These are phyloP conservation scores for Branchellion lobata DNA, from an alignment of 2,888 invertebrate species.

Conservation along the genomic window DNA sequence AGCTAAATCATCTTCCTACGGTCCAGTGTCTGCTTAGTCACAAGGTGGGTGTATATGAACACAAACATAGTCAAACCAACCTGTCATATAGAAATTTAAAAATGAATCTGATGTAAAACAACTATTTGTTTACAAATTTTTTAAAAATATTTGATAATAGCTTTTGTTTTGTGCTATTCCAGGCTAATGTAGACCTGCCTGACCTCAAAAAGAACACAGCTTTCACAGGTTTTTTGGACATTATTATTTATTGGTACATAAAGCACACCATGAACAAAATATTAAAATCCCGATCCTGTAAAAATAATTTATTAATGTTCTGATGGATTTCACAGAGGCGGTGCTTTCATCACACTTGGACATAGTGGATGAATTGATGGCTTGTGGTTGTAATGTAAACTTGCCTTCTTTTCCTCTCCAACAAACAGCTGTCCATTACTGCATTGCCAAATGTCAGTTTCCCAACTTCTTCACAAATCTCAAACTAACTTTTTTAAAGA, in stretches of 20 bases:
- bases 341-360: constrained; percentile 54
- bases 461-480: not conserved
- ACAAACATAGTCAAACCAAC: too few species aligned
- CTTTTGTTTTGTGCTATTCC: too few species aligned
- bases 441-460: constrained; percentile 51
- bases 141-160: too few species aligned
- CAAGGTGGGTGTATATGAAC: constrained; percentile 50
- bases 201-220: constrained; percentile 56
- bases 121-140: too few species aligned
- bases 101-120: too few species aligned
- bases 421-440: constrained; percentile 55
- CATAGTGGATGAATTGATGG: constrained; percentile 54
- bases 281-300: too few species aligned
- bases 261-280: too few species aligned
- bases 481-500: not conserved
- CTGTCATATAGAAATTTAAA: too few species aligned
- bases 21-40: constrained; percentile 53
- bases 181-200: constrained; percentile 53
- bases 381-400: constrained; percentile 57
- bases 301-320: too few species aligned
- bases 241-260: too few species aligned
- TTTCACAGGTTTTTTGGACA: constrained; percentile 54
- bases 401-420: constrained; percentile 53
- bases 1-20: constrained; percentile 54
- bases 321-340: constrained; percentile 52